These are phyloP conservation scores for Furcula furcula DNA, from an alignment of 2,888 invertebrate genomes.

Conservation along the genomic window DNA sequence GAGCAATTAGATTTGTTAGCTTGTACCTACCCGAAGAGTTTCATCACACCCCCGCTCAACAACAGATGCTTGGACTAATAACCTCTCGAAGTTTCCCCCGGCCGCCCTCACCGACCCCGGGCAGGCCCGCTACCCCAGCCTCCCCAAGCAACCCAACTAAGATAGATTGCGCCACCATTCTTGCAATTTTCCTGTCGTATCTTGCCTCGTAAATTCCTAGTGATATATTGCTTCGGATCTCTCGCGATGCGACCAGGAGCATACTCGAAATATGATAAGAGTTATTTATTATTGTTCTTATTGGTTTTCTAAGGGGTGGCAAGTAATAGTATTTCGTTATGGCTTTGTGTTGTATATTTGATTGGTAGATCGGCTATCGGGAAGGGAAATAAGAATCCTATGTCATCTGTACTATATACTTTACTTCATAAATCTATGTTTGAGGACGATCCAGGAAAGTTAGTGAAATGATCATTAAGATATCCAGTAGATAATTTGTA, in stretches of 20 bases:
- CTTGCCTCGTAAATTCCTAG: conserved; percentile 92
- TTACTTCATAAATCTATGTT: too few relatives aligned
- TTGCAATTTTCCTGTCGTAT: conserved; percentile 97
- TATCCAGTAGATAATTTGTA: too few relatives aligned
- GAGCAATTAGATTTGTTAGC: conserved; percentile 82
- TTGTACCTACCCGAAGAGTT: conserved; percentile 76
- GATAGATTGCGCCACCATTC: conserved; percentile 96
- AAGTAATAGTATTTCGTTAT: conserved; percentile 47
- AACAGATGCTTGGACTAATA: conserved; percentile 83
- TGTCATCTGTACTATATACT: too few relatives aligned
- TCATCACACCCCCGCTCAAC: conserved; percentile 81
- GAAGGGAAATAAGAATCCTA: too few relatives aligned
- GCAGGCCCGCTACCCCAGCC: conserved; percentile 60
- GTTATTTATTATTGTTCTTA: conserved; percentile 82
- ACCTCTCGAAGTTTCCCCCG: conserved; percentile 82
- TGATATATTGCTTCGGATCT: conserved; percentile 88
- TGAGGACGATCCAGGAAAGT: too few relatives aligned
- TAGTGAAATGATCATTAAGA: too few relatives aligned
- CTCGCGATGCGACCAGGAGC: conserved; percentile 81
- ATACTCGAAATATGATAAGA: conserved; percentile 83
- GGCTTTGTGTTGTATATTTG: conserved; percentile 28
- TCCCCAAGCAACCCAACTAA: conserved; percentile 85
- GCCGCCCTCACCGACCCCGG: conserved; percentile 57
- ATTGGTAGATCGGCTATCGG: conserved; percentile 13
- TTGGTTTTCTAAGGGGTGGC: conserved; percentile 77